phyloP scores from a whole-genome alignment of 2,113 vertebrate species.

The Plotosus lineatus region DNA sequence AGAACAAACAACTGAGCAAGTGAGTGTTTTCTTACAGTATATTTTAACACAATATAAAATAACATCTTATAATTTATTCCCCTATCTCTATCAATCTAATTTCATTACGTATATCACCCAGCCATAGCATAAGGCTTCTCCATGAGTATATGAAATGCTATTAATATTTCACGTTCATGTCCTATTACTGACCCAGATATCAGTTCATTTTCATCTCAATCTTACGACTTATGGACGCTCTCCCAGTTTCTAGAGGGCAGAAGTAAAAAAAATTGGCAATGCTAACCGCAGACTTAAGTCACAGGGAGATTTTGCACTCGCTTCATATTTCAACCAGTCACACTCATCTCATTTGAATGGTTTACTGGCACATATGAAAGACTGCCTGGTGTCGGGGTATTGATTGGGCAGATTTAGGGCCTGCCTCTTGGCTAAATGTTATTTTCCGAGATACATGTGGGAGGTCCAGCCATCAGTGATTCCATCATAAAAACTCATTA shows the following conservation, averaged over 20 bases:
- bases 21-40: background rate
- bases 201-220: conserved; percentile 67
- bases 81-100: background rate
- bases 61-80: background rate
- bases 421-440: conserved; percentile 68
- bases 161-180: conserved; percentile 70
- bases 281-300: conserved; percentile 59
- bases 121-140: conserved; percentile 39
- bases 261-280: conserved; percentile 39
- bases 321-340: conserved; percentile 67
- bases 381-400: conserved; percentile 66
- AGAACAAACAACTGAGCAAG: background rate
- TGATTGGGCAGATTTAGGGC: conserved; percentile 71
- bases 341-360: conserved; percentile 74
- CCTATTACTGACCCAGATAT: conserved; percentile 68
- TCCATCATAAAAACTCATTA: conserved; percentile 54
- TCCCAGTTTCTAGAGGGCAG: conserved; percentile 48
- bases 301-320: conserved; percentile 56
- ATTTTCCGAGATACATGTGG: conserved; percentile 51
- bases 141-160: conserved; percentile 53
- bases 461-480: conserved; percentile 56
- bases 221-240: conserved; percentile 60
- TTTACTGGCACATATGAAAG: conserved; percentile 69
- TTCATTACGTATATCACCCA: background rate
- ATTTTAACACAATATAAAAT: background rate